These are phyloP conservation scores for Parelbella ahira DNA, from an alignment of 2,888 invertebrate genomes.

Conservation along the genomic window DNA sequence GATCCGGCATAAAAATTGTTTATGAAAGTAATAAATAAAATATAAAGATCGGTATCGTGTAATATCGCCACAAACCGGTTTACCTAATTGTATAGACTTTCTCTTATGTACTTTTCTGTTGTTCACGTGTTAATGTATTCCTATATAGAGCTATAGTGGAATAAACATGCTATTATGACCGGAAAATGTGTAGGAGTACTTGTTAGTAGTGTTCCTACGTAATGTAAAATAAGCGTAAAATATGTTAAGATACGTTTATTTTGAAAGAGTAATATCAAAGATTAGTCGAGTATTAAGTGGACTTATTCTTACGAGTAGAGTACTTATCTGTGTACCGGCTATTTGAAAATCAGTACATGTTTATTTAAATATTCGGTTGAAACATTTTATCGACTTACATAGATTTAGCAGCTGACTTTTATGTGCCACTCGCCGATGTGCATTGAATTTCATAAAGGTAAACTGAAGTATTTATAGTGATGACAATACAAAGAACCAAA, in stretches of 20 bases:
- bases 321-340: conserved; percentile 1
- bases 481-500: conserved; percentile 10
- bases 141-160: conserved; percentile 39
- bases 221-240: conserved; percentile 22
- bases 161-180: conserved; percentile 38
- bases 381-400: conserved; percentile 1
- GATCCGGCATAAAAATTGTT: no score
- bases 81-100: conserved; percentile 28
- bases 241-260: conserved; percentile 17
- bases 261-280: conserved; percentile 12
- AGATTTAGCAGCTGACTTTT: background rate
- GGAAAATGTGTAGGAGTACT: conserved; percentile 36
- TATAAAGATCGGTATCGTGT: background rate
- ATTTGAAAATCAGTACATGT: background rate
- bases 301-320: no score
- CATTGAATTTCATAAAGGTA: conserved; percentile 36
- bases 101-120: conserved; percentile 30
- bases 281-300: conserved; percentile 11
- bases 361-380: conserved; percentile 1
- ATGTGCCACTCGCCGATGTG: conserved; percentile 30
- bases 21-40: background rate
- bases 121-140: conserved; percentile 29
- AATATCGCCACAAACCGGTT: conserved; percentile 6
- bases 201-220: conserved; percentile 22
- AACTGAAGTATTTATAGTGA: conserved; percentile 13